Evolutionary conservation across 2,888 invertebrate genomes (phyloP), one percentile per base, ranked within the genome.

Genomic region (Zaprionus bogoriensis): DNA sequence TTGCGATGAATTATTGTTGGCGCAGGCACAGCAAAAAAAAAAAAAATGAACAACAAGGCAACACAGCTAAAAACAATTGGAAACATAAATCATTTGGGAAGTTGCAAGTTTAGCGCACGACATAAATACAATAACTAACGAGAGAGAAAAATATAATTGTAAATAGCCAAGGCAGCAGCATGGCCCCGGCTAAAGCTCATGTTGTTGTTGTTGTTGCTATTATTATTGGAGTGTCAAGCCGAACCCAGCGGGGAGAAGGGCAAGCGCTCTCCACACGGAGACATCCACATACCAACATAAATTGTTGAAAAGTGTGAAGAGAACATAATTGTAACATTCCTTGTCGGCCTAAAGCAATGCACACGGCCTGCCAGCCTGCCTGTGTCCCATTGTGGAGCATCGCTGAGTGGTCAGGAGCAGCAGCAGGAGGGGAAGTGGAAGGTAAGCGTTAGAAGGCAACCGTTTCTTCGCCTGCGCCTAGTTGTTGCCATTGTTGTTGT

Each of bases 271-370:
- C 42, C 73, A 63, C 74, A 71, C 74, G 65, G 65, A 78, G 71
- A 78, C 73, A 84, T 84, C 72, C 82, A 75, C 84, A 82, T 82
- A 83, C 87, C 87, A 86, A 84, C 87, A 83, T 87, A 83, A 83
- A 83, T 87, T 84, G 78, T 76, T 87, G 76, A 83, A 81, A 83
- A 83, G 82, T 83, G 82, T 83, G 87, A 83, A 83, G 82, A 83
- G 82, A 84, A 83, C 82, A 83, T 83, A 83, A 83, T 87, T 83
- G 82, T 87, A 84, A 83, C 82, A 83, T 83, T 87, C 82, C 82
- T 87, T 77, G 87, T 87, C 78, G 82, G 85, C 82, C 82, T 76
- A 81, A 81, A 87, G 82, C 82, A 83, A 84, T 82, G 87, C 80
- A 84, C 72, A 65, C 65, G 58, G 61, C 61, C 72, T 50, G 67